Base-by-base conservation (phyloP, 1,140 invertebrate genomes). In the Listronotus bonariensis region DNA sequence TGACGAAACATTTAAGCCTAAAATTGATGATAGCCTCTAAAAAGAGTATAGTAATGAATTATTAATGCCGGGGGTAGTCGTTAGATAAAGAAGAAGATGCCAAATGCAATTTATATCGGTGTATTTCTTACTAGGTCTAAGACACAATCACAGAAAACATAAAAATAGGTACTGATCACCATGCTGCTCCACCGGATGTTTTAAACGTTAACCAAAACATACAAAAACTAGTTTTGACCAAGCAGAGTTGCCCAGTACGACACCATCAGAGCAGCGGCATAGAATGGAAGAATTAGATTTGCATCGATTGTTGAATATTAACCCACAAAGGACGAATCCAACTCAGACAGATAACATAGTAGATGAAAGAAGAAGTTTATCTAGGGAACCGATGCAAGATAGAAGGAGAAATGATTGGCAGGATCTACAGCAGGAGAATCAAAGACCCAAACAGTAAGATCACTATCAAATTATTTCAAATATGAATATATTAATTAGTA, bases 151-250 rank as follows among this genome's bases (percentile, higher is more conserved):
- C 26, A 5, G 60, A 62, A 51, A 54, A 34, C 15, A 48, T 41
- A 34, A 65, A 15, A 34, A 41, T 7, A 17, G 20, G 12, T 11
- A 52, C 48, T 7, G 68, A 72, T 34, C 68, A 70, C 15, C 55
- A 62, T 12, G 57, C 48, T 3, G 42, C 81, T 34, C 73, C 82
- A 4, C 82, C 82, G 4, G 83, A 84, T 69, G 82, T 84, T 1
- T 68, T 83, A 15, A 84, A 84, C 65, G 74, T 83, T 17, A 83
- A 83, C 60, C 79, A 82, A 61, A 79, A 80, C 68, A 26, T 45
- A 9, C 52, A 38, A 63, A 55, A 36, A 26, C 32, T 18, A 36
- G 14, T 31, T 63, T 54, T 17, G 53, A 61, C 15, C 61, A 68
- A 58, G 68, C 68, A 11, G 66, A 65, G 41, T 34, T 65, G 18